A percentile compares a stretch with the other conserved stretches of the same genome.
These are phyloP conservation scores for Sphaeridia pumilis DNA, from an alignment of 2,888 invertebrate genomes.

Conservation along the genomic window DNA sequence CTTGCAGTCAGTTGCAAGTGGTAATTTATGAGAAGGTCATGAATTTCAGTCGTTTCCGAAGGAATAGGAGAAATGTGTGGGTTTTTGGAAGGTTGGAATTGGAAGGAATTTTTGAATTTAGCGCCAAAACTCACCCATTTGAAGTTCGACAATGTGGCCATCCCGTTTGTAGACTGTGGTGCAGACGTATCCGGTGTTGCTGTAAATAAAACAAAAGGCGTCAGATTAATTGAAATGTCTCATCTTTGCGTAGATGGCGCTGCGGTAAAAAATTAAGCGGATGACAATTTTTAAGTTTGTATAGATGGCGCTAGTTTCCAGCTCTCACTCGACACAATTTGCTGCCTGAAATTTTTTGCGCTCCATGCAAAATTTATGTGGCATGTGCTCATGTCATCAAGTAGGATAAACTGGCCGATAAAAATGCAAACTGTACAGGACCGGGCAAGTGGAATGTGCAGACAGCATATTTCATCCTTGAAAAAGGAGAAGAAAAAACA, in stretches of 20 bases:
- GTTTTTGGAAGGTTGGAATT: too few relatives aligned
- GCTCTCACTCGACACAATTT: not conserved
- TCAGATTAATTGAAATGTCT: too few relatives aligned
- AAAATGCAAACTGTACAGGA: not conserved
- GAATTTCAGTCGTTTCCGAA: not conserved
- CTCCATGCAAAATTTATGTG: not conserved
- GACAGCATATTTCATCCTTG: too few relatives aligned
- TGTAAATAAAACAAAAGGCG: slow-evolving; percentile 40
- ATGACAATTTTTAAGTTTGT: not conserved
- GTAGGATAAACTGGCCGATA: not conserved
- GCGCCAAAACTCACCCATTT: slow-evolving; percentile 53
- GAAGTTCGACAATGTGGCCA: slow-evolving; percentile 75
- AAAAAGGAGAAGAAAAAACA: not conserved
- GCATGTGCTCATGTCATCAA: not conserved
- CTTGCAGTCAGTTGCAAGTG: not conserved
- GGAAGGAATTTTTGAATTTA: too few relatives aligned
- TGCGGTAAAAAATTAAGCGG: too few relatives aligned
- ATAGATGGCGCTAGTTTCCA: not conserved
- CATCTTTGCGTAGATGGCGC: too few relatives aligned
- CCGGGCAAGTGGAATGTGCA: not conserved
- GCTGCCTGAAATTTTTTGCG: not conserved
- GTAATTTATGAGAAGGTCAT: not conserved
- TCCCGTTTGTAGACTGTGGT: slow-evolving; percentile 77
- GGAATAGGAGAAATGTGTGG: not conserved
- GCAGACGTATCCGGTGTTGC: slow-evolving; percentile 74